These are phyloP conservation scores for Drosophila algonquin DNA, from an alignment of 2,888 invertebrate genomes.

Conservation along the genomic window DNA sequence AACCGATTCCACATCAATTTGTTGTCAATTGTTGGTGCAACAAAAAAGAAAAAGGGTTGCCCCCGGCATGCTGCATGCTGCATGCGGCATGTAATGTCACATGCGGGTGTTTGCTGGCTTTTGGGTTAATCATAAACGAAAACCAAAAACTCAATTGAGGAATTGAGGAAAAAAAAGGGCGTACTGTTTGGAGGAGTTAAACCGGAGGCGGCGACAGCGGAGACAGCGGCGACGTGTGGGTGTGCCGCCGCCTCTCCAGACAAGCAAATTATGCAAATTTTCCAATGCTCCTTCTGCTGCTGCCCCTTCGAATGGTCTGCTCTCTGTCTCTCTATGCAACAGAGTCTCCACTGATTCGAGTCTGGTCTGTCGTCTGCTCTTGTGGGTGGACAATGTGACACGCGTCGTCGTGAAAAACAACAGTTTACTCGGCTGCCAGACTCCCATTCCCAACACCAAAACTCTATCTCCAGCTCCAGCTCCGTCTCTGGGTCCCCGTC, in stretches of 20 bases:
- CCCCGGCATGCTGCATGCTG: not conserved
- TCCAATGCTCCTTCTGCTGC: constrained; percentile 37
- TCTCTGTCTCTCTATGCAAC: constrained; percentile 7
- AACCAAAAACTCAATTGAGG: constrained; percentile 34
- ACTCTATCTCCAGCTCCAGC: constrained; percentile 26
- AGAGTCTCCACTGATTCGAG: constrained; percentile 8
- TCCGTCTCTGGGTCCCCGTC: not conserved
- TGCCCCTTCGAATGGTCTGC: constrained; percentile 31
- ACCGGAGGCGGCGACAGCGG: too few relatives aligned
- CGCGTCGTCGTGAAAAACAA: constrained; percentile 81
- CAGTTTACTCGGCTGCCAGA: constrained; percentile 74
- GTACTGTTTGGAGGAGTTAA: not conserved
- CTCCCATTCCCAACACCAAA: constrained; percentile 16
- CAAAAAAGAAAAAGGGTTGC: constrained; percentile 31
- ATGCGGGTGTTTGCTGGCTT: constrained; percentile 63
- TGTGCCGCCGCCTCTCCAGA: constrained; percentile 51
- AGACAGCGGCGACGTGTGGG: constrained; percentile 36
- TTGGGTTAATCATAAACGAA: not conserved
- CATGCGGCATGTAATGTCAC: not conserved
- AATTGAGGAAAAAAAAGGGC: not conserved
- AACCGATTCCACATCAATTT: constrained; percentile 64
- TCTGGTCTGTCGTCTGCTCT: constrained; percentile 68
- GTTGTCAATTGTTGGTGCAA: constrained; percentile 72
- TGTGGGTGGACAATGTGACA: constrained; percentile 80
- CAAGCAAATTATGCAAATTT: constrained; percentile 36